Conservation (phyloP, 2,888 invertebrate species). For the Drosophila ezoana region DNA sequence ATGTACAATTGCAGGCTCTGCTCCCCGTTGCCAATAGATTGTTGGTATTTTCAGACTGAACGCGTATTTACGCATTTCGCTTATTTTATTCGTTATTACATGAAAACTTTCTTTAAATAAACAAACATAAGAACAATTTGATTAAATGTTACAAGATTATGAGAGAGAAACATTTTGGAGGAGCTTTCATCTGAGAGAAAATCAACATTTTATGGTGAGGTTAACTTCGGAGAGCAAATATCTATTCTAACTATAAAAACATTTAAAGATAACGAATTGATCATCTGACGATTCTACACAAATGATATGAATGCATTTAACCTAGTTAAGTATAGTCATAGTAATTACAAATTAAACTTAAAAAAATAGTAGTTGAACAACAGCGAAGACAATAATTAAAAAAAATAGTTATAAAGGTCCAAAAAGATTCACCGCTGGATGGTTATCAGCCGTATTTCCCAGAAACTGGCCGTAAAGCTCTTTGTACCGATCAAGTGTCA, state of each 20-base stretch:
- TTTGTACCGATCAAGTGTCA: slow-evolving; percentile 91
- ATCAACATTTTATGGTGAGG: slow-evolving; percentile 58
- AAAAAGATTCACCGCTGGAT: slow-evolving; percentile 91
- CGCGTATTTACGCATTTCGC: slow-evolving; percentile 37
- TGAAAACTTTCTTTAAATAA: slow-evolving; percentile 56
- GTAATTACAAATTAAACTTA: slow-evolving; percentile 79
- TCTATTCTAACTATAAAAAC: slow-evolving; percentile 64
- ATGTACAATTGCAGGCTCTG: too few relatives aligned
- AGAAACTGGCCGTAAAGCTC: slow-evolving; percentile 93
- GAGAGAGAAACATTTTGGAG: slow-evolving; percentile 65
- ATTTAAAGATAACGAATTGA: slow-evolving; percentile 69
- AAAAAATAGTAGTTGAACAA: slow-evolving; percentile 82
- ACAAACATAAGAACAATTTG: slow-evolving; percentile 63
- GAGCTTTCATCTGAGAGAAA: slow-evolving; percentile 70
- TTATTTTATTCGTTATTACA: slow-evolving; percentile 62
- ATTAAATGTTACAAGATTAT: slow-evolving; percentile 57
- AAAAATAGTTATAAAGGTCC: slow-evolving; percentile 87
- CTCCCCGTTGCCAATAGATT: not conserved
- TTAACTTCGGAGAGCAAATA: slow-evolving; percentile 72
- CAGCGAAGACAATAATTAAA: slow-evolving; percentile 82
- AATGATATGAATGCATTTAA: slow-evolving; percentile 71
- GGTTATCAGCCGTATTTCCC: slow-evolving; percentile 90
- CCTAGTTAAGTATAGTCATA: slow-evolving; percentile 76
- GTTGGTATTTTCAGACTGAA: slow-evolving; percentile 17
- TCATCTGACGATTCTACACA: slow-evolving; percentile 78